A percentile compares a stretch with the other conserved stretches of the same genome.
Evolutionary conservation across 1,140 invertebrate species (phyloP).

Genomic region (Scaptomyza montana): DNA sequence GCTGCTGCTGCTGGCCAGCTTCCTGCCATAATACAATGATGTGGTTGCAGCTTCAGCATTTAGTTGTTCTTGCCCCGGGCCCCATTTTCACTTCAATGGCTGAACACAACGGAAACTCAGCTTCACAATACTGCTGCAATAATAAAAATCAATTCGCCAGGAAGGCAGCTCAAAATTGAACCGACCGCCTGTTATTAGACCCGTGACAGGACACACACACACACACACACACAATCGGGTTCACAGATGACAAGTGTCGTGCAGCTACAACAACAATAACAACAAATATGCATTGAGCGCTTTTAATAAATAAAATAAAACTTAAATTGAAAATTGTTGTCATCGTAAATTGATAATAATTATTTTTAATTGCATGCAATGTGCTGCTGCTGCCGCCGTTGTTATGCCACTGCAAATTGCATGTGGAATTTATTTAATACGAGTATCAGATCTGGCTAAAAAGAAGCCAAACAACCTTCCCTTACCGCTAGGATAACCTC

Average conservation of each 20-base stretch:
- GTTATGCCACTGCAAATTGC: conserved; percentile 43
- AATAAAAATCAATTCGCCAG: conserved; percentile 44
- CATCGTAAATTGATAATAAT: conserved; percentile 78
- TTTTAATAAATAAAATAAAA: conserved; percentile 65
- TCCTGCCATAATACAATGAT: conserved; percentile 49
- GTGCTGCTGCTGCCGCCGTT: conserved; percentile 8
- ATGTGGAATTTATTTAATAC: conserved; percentile 47
- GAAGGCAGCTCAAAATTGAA: conserved; percentile 46
- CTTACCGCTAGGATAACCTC: background rate
- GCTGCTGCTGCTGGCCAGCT: conserved; percentile 6
- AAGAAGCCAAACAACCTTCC: conserved; percentile 5
- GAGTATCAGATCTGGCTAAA: conserved; percentile 24
- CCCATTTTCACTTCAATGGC: conserved; percentile 7
- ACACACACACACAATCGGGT: background rate
- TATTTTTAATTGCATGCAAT: conserved; percentile 75
- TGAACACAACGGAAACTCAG: conserved; percentile 25
- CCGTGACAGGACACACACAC: conserved; percentile 14
- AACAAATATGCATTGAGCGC: conserved; percentile 30
- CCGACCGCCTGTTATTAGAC: conserved; percentile 43
- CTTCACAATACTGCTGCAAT: conserved; percentile 37
- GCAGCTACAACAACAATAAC: conserved; percentile 5
- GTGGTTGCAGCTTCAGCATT: conserved; percentile 13
- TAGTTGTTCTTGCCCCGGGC: conserved; percentile 14
- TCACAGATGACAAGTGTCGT: conserved; percentile 21
- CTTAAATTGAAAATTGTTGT: conserved; percentile 79